Conservation (phyloP, 1,140 invertebrate genomes). For the Pristionchus pacificus region DNA sequence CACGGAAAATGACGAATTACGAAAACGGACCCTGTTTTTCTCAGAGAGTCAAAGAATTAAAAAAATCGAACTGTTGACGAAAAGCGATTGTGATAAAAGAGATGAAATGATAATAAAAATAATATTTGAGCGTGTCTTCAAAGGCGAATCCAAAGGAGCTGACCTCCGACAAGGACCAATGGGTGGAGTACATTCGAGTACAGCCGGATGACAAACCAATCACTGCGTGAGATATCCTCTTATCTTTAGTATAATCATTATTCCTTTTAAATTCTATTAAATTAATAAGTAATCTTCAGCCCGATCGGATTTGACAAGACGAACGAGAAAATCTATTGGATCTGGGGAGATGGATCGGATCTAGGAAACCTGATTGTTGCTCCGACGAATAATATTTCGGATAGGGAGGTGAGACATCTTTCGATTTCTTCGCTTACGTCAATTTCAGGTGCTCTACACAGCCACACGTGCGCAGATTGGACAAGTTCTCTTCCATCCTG, state of each 20-base stretch:
- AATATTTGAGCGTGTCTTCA: too few relatives aligned
- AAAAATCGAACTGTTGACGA: too few relatives aligned
- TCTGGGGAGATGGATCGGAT: slow-evolving; percentile 51
- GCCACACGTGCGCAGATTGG: slow-evolving; percentile 48
- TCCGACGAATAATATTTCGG: background rate
- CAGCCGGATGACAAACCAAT: slow-evolving; percentile 49
- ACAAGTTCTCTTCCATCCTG: slow-evolving; percentile 50
- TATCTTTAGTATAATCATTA: background rate
- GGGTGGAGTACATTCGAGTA: slow-evolving; percentile 50
- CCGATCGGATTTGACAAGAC: slow-evolving; percentile 51
- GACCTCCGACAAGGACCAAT: slow-evolving; percentile 43
- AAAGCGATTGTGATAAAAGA: too few relatives aligned
- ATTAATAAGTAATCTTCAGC: slow-evolving; percentile 34
- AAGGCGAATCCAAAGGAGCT: too few relatives aligned
- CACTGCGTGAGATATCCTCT: slow-evolving; percentile 41
- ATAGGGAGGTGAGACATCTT: background rate
- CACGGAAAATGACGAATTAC: too few relatives aligned
- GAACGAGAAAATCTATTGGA: slow-evolving; percentile 54
- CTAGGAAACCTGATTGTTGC: slow-evolving; percentile 16
- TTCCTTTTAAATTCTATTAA: background rate
- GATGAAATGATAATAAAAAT: too few relatives aligned
- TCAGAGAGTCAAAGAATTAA: too few relatives aligned
- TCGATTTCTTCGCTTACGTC: background rate
- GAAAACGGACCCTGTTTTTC: too few relatives aligned
- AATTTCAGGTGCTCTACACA: slow-evolving; percentile 47